Percentiles rank a stretch among this genome's conserved stretches.
These are phyloP conservation scores for Macrosteles quadrilineatus DNA, from an alignment of 1,140 invertebrate genomes.

Conservation along the genomic window DNA sequence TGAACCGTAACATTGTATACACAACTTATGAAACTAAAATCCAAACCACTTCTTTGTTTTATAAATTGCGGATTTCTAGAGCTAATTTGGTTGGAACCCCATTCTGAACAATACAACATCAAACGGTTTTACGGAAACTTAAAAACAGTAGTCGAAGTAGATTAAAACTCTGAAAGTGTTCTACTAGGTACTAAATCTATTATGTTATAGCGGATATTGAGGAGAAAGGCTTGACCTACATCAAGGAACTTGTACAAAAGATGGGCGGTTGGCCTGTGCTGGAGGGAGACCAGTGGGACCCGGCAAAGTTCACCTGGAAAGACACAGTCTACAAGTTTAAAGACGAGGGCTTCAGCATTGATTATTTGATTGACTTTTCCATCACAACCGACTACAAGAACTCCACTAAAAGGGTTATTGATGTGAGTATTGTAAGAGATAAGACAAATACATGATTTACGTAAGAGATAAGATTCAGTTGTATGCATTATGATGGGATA, in stretches of 20 bases:
- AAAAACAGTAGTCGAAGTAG: too few relatives aligned
- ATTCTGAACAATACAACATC: too few relatives aligned
- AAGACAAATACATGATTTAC: background rate
- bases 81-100: too few relatives aligned
- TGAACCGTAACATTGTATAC: too few relatives aligned
- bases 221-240: conserved; percentile 66
- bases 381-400: conserved; percentile 91
- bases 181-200: too few relatives aligned
- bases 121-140: too few relatives aligned
- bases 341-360: conserved; percentile 77
- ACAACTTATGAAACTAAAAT: too few relatives aligned
- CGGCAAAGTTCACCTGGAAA: conserved; percentile 74
- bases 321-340: conserved; percentile 80
- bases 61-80: too few relatives aligned
- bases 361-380: conserved; percentile 92
- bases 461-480: conserved; percentile 1
- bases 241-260: conserved; percentile 67
- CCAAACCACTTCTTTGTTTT: too few relatives aligned
- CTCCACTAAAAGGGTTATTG: conserved; percentile 79
- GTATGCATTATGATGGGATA: too few relatives aligned
- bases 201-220: conserved; percentile 67
- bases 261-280: conserved; percentile 91
- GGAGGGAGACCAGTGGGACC: conserved; percentile 73
- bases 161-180: too few relatives aligned
- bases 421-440: conserved; percentile 73